Percentiles rank a stretch among this genome's conserved stretches.
These are phyloP conservation scores for Pristis pectinata DNA, from an alignment of 2,797 vertebrate genomes.

Conservation along the genomic window DNA sequence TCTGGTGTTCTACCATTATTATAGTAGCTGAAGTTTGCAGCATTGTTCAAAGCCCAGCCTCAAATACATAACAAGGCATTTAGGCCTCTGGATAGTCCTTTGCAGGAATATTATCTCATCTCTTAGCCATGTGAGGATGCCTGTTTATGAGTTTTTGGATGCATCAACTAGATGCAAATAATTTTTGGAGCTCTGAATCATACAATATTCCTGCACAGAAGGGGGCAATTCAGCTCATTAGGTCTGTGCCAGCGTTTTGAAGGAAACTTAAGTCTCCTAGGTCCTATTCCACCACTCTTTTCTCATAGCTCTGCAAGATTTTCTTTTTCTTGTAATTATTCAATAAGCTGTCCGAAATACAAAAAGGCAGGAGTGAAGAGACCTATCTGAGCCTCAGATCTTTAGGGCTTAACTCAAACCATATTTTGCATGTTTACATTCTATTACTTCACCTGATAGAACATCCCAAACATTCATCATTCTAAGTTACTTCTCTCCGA, in stretches of 20 bases:
- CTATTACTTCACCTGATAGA: background rate
- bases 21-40: too few relatives aligned
- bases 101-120: background rate
- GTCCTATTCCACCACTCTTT: background rate
- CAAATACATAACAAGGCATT: too few relatives aligned
- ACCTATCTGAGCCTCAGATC: background rate
- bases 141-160: background rate
- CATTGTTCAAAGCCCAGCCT: too few relatives aligned
- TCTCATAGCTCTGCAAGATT: background rate
- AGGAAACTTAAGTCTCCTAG: background rate
- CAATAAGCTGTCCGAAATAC: background rate
- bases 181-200: background rate
- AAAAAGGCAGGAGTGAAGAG: background rate
- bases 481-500: background rate
- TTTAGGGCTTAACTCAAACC: too few relatives aligned
- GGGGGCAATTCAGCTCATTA: background rate
- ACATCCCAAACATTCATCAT: background rate
- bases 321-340: background rate
- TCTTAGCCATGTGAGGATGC: background rate
- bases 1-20: too few relatives aligned
- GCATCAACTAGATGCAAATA: background rate
- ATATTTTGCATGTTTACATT: background rate
- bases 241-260: background rate
- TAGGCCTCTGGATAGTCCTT: background rate
- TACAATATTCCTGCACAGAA: background rate